Percentiles rank a stretch among this genome's conserved stretches.
phyloP scores from a whole-genome alignment of 2,797 vertebrate genomes.

The Fringilla coelebs region DNA sequence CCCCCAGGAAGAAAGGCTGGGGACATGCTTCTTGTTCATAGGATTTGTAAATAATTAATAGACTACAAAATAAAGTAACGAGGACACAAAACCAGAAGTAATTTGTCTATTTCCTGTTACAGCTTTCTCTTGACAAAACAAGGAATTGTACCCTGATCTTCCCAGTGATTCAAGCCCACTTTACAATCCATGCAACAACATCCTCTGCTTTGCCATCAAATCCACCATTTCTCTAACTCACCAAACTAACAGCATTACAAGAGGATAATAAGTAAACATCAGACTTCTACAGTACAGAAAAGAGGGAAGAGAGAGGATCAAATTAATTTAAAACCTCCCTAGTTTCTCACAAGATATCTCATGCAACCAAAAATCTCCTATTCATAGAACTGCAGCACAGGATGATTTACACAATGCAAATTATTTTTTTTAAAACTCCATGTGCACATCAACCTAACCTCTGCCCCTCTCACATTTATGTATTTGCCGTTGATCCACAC shows the following conservation, averaged over 20 bases:
- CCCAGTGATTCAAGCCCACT: not conserved
- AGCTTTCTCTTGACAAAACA: not conserved
- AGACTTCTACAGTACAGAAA: not conserved
- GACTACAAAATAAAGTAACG: not conserved
- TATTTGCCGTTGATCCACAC: not conserved
- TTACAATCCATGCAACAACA: not conserved
- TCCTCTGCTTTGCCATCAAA: not conserved
- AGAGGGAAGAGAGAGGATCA: not conserved
- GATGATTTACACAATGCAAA: not conserved
- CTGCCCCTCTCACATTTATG: not conserved
- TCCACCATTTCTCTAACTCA: not conserved
- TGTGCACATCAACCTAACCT: not conserved
- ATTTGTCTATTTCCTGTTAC: not conserved
- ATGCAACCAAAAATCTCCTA: conserved; percentile 29
- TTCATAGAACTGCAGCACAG: not conserved
- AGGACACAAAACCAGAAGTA: not conserved
- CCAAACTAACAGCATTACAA: not conserved
- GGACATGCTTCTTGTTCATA: not conserved
- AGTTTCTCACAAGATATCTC: conserved; percentile 23
- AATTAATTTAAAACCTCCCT: conserved; percentile 2
- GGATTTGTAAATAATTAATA: conserved; percentile 11
- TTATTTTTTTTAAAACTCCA: not conserved
- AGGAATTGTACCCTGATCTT: not conserved
- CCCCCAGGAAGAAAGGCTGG: not conserved
- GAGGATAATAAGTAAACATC: not conserved